Percentiles rank a stretch among this genome's conserved stretches.
Evolutionary conservation across 2,888 invertebrate genomes (phyloP).

Genomic region (Leistus spinibarbis): DNA sequence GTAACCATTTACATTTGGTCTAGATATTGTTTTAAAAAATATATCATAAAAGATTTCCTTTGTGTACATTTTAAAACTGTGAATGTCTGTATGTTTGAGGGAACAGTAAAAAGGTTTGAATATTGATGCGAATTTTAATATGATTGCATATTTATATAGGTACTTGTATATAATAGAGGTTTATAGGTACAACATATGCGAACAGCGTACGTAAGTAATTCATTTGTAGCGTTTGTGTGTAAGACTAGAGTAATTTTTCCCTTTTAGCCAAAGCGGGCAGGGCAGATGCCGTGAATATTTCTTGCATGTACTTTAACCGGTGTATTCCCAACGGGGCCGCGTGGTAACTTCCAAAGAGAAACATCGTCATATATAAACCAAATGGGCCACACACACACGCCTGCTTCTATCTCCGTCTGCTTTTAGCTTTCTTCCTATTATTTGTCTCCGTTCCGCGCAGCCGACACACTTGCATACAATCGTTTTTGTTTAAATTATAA

Average conservation of each 20-base stretch:
- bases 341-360: background rate
- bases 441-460: background rate
- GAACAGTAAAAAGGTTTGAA: background rate
- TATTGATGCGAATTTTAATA: no score
- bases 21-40: no score
- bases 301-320: constrained; percentile 25
- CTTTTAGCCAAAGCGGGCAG: constrained; percentile 18
- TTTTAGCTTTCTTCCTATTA: background rate
- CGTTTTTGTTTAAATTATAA: background rate
- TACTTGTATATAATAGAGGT: no score
- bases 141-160: no score
- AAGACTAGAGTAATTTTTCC: constrained; percentile 23
- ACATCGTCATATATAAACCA: constrained; percentile 2
- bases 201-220: no score
- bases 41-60: no score
- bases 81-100: background rate
- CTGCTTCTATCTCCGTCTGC: background rate
- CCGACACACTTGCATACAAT: background rate
- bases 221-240: background rate
- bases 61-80: no score
- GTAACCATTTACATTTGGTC: no score
- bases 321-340: constrained; percentile 12
- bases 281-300: constrained; percentile 34
- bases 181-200: no score
- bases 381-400: background rate